phyloP scores from a whole-genome alignment of 2,888 invertebrate species.

The Argyresthia albistria region DNA sequence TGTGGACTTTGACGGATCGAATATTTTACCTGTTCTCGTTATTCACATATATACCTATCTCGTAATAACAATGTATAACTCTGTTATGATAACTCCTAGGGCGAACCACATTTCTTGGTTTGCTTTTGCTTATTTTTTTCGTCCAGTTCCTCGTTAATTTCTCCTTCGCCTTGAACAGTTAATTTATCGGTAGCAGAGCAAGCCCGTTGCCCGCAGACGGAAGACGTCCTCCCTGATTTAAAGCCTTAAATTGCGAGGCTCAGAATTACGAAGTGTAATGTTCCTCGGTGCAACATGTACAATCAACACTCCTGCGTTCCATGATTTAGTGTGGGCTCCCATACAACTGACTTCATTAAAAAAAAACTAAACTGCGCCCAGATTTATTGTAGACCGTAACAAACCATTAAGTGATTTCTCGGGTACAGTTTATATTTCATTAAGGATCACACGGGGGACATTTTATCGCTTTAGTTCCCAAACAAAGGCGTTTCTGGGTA shows the following conservation, averaged over 20 bases:
- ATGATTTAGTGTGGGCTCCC: constrained; percentile 3
- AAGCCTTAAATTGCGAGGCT: constrained; percentile 61
- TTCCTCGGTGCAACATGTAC: constrained; percentile 35
- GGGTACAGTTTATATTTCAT: background rate
- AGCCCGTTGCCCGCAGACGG: constrained; percentile 19
- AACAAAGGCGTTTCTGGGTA: too few relatives aligned
- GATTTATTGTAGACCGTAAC: background rate
- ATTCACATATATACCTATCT: too few relatives aligned
- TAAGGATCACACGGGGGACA: background rate
- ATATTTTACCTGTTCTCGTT: too few relatives aligned
- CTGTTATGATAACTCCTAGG: too few relatives aligned
- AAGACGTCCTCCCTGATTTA: constrained; percentile 52
- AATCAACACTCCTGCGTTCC: constrained; percentile 26
- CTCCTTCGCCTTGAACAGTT: constrained; percentile 16
- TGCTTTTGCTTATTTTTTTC: background rate
- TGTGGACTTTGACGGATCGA: too few relatives aligned
- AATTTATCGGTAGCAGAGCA: constrained; percentile 64
- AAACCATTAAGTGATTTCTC: background rate
- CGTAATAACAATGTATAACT: too few relatives aligned
- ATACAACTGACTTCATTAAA: background rate
- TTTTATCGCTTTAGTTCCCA: too few relatives aligned
- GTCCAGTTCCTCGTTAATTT: background rate
- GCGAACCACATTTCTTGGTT: too few relatives aligned
- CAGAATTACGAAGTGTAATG: constrained; percentile 34
- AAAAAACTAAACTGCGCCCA: background rate